phyloP scores from a whole-genome alignment of 2,113 vertebrate species.

The Amazona guildingii region DNA sequence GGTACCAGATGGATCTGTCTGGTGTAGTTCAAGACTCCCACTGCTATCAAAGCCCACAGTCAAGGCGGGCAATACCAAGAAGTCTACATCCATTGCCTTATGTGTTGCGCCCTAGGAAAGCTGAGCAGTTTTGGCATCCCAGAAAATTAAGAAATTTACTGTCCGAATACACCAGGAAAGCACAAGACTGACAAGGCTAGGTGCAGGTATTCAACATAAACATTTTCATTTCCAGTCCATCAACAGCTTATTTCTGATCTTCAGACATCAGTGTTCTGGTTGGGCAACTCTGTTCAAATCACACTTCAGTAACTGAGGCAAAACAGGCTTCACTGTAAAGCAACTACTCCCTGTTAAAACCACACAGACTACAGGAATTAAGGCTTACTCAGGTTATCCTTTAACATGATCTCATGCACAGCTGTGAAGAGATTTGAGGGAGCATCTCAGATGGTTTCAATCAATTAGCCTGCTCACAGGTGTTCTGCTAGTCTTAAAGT shows the following conservation, averaged over 20 bases:
- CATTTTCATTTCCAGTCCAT: not conserved
- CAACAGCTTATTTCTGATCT: not conserved
- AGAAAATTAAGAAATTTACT: not conserved
- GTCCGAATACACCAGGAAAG: not conserved
- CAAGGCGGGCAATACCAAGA: conserved; percentile 83
- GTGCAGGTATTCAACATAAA: not conserved
- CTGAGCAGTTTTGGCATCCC: not conserved
- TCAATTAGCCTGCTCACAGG: not conserved
- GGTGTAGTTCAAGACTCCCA: conserved; percentile 81
- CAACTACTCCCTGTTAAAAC: not conserved
- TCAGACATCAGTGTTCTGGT: not conserved
- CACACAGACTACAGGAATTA: not conserved
- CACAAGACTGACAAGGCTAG: not conserved
- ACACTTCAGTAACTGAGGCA: not conserved
- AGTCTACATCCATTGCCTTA: conserved; percentile 85
- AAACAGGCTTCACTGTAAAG: not conserved
- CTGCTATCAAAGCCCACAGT: conserved; percentile 86
- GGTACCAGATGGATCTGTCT: conserved; percentile 84
- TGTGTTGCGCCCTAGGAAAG: conserved; percentile 45
- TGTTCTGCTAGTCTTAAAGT: not conserved
- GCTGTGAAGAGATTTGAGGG: not conserved
- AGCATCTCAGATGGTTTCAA: not conserved
- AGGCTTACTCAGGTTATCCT: not conserved
- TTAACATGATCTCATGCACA: not conserved
- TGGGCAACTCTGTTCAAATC: not conserved